Evolutionary conservation across 2,888 invertebrate genomes (phyloP).

Genomic region (Aphelenchoides bicaudatus): DNA sequence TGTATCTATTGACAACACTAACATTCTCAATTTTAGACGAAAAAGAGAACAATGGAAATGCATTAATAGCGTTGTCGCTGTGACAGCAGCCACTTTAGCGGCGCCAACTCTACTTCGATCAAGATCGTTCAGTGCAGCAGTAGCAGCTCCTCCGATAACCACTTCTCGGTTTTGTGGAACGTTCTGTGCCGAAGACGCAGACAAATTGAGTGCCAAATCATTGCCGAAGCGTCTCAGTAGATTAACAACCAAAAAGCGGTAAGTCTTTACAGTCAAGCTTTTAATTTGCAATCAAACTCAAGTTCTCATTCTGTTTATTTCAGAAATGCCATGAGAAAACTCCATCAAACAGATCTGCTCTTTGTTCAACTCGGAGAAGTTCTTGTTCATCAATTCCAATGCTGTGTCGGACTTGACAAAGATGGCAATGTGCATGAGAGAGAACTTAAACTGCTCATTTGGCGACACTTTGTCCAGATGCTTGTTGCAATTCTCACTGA

Average conservation of each 20-base stretch:
- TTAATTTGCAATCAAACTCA: too few species aligned
- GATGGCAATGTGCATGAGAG: constrained; percentile 38
- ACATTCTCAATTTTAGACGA: too few species aligned
- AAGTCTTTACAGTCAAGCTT: too few species aligned
- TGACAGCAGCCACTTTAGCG: constrained; percentile 13
- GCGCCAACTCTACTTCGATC: constrained; percentile 23
- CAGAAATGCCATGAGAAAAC: too few species aligned
- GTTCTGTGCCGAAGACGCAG: constrained; percentile 10
- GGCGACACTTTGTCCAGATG: constrained; percentile 41
- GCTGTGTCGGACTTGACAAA: constrained; percentile 24
- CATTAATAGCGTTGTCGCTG: constrained; percentile 9
- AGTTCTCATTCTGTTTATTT: too few species aligned
- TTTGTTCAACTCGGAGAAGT: constrained; percentile 38
- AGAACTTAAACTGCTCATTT: constrained; percentile 38
- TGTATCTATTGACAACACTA: neutral
- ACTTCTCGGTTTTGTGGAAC: constrained; percentile 20
- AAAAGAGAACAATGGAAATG: constrained; percentile 19
- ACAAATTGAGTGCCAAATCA: neutral
- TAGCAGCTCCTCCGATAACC: constrained; percentile 23
- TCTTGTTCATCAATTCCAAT: constrained; percentile 36
- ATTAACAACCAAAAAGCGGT: neutral
- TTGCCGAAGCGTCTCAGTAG: neutral
- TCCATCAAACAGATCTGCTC: constrained; percentile 25
- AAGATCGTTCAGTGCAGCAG: constrained; percentile 23
- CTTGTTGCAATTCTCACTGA: constrained; percentile 35